These are phyloP conservation scores for Bhutanitis thaidina DNA, from an alignment of 2,888 invertebrate genomes.

Conservation along the genomic window DNA sequence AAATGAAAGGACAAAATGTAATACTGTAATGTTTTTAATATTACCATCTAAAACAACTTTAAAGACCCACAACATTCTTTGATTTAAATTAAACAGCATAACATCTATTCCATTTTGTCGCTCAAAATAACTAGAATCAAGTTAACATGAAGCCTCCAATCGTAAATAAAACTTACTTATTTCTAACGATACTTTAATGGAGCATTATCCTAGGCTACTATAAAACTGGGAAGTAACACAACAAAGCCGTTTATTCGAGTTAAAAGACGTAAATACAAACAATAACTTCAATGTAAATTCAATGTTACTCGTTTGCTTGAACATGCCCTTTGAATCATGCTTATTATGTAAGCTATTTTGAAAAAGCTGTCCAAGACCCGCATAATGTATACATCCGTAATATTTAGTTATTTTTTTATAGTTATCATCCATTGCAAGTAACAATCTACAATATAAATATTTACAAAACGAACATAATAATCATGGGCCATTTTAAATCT, in stretches of 20 bases:
- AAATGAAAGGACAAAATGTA: too few species aligned
- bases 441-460: too few species aligned
- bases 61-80: not conserved
- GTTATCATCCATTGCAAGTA: too few species aligned
- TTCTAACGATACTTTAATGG: conserved; percentile 8
- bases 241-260: too few species aligned
- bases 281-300: conserved; percentile 1
- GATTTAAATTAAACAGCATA: not conserved
- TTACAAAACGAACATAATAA: too few species aligned
- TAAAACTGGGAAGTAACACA: conserved; percentile 8
- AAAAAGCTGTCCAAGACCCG: too few species aligned
- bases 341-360: too few species aligned
- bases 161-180: conserved; percentile 10
- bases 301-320: not conserved
- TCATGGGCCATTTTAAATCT: too few species aligned
- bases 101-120: not conserved
- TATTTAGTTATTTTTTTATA: too few species aligned
- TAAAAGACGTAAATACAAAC: not conserved
- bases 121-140: conserved; percentile 3
- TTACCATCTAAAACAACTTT: too few species aligned
- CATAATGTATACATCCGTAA: too few species aligned
- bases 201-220: conserved; percentile 7
- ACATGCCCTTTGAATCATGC: not conserved
- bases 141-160: conserved; percentile 1
- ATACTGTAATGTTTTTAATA: too few species aligned